Evolutionary conservation across 2,888 invertebrate genomes (phyloP).

Genomic region (Rhagium mordax): DNA sequence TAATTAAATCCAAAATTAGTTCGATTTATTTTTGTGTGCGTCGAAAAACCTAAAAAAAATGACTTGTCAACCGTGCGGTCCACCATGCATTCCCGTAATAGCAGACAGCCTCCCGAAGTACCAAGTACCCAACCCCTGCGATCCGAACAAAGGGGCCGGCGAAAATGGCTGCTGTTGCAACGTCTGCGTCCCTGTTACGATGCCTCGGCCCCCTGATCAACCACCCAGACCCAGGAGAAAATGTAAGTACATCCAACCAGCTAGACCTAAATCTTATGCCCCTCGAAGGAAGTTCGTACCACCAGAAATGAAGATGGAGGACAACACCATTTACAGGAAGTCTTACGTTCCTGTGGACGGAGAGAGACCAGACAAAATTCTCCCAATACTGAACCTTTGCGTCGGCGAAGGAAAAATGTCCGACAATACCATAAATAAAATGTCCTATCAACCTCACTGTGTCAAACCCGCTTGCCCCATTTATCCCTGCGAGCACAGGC

Average conservation of each 20-base stretch:
- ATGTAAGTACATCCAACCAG: constrained; percentile 72
- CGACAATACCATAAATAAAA: constrained; percentile 73
- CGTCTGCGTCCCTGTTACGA: constrained; percentile 60
- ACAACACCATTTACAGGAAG: constrained; percentile 77
- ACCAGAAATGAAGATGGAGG: constrained; percentile 75
- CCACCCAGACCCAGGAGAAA: constrained; percentile 55
- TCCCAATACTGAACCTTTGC: constrained; percentile 67
- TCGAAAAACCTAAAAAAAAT: constrained; percentile 46
- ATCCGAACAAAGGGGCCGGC: constrained; percentile 45
- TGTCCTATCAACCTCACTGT: constrained; percentile 74
- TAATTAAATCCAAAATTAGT: constrained; percentile 31
- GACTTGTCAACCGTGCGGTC: constrained; percentile 52
- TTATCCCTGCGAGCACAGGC: constrained; percentile 76
- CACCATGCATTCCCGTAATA: constrained; percentile 58
- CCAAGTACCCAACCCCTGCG: constrained; percentile 58
- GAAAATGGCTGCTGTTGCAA: constrained; percentile 49
- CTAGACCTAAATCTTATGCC: constrained; percentile 74
- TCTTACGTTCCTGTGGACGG: constrained; percentile 75
- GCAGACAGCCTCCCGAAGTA: constrained; percentile 58
- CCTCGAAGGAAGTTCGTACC: constrained; percentile 74
- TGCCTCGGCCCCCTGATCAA: constrained; percentile 48
- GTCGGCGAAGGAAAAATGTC: constrained; percentile 70
- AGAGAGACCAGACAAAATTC: constrained; percentile 62
- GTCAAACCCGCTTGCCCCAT: constrained; percentile 73
- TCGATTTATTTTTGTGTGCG: constrained; percentile 20